Evolutionary conservation across 2,888 invertebrate genomes (phyloP), one percentile per base, ranked within the genome.

Genomic region (Stegophylla sp.): DNA sequence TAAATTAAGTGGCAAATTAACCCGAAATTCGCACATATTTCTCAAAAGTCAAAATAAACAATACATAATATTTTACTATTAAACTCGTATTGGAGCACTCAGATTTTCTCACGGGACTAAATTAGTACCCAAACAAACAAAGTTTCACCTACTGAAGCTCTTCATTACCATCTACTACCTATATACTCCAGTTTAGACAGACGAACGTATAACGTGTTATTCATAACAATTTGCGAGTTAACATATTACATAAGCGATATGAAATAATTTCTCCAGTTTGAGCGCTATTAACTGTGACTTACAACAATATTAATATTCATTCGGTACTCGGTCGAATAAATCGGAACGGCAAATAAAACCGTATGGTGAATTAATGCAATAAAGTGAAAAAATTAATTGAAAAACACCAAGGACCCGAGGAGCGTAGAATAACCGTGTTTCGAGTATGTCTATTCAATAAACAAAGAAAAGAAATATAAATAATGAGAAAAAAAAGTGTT

Each of bases 111-210:
- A 23, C 2, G 48, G 51, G 51, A 51, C n/a, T 28, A n/a, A 69
- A 69, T 51, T 28, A 67, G 26, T 48, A 3, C 26, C 28, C 5
- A 34, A 51, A 69, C 69, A 28, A 34, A 34, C 34, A 69, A 48
- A 69, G 45, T 69, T 69, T 34, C 69, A 69, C 51, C 34, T n/a
- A n/a, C n/a, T 12, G 51, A 34, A 69, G 10, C n/a, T 34, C 28
- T 69, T 28, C 51, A 34, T 69, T 51, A n/a, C 12, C 7, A 23
- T 23, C 66, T 23, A 9, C 23, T 12, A 7, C 20, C 9, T 20
- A 20, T 15, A 20, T n/a, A n/a, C n/a, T n/a, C n/a, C n/a, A n/a
- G 26, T 28, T 28, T 45, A 17, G 23, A 23, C 66, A 45, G 41
- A 51, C 48, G 9, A n/a, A 34, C 12, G 13, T 15, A n/a, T n/a